Evolutionary conservation across 2,888 invertebrate species (phyloP).

Genomic region (Metalampra italica): DNA sequence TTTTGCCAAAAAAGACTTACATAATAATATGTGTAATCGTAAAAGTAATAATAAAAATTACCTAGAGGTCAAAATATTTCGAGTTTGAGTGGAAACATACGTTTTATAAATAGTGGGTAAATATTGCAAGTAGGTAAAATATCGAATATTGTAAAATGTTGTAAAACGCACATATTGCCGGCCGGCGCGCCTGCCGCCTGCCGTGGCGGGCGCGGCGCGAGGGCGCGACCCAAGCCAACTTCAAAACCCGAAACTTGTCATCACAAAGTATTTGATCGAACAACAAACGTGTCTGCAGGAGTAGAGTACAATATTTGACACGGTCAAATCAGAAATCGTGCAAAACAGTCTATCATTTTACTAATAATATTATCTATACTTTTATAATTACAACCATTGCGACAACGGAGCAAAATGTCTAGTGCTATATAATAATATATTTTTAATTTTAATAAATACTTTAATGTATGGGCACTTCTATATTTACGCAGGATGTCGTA

Average conservation of each 20-base stretch:
- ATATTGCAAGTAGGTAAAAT: constrained; percentile 50
- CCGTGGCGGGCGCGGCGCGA: constrained; percentile 28
- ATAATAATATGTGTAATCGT: constrained; percentile 63
- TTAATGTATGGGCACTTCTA: constrained; percentile 58
- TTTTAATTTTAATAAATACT: constrained; percentile 45
- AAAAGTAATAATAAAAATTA: constrained; percentile 73
- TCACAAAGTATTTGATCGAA: constrained; percentile 52
- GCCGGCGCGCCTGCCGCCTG: constrained; percentile 14
- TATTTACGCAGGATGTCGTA: constrained; percentile 50
- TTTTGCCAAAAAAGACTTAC: constrained; percentile 76
- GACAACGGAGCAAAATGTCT: constrained; percentile 71
- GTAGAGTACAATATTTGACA: constrained; percentile 31
- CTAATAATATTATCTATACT: constrained; percentile 66
- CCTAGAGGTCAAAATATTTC: constrained; percentile 71
- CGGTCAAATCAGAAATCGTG: constrained; percentile 61
- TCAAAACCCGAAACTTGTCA: constrained; percentile 42
- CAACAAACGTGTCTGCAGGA: constrained; percentile 29
- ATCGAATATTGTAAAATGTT: constrained; percentile 26
- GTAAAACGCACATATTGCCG: no score
- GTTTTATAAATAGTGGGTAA: constrained; percentile 40
- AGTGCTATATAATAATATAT: constrained; percentile 45
- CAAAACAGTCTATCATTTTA: constrained; percentile 73
- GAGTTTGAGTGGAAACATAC: constrained; percentile 61
- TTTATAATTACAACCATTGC: constrained; percentile 75
- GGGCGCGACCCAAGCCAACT: constrained; percentile 31